Evolutionary conservation across 2,113 vertebrate genomes (phyloP).

Genomic region (Petromus typicus): DNA sequence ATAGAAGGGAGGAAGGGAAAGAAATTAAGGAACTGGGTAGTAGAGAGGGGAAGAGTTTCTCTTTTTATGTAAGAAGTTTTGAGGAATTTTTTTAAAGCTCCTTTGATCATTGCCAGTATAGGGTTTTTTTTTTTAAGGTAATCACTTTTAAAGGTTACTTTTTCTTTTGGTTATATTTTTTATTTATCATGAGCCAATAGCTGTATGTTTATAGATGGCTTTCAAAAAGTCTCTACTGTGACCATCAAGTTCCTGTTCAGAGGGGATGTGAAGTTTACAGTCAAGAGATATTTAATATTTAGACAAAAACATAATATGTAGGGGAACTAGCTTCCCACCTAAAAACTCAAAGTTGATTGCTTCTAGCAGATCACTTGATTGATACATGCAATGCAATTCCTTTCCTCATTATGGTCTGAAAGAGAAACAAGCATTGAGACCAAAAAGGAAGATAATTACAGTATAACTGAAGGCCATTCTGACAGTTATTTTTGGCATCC

Average conservation of each 20-base stretch:
- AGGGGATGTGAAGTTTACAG: slow-evolving; percentile 7
- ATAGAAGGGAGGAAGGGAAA: not conserved
- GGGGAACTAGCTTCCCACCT: not conserved
- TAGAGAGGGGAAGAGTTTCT: not conserved
- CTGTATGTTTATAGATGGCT: not conserved
- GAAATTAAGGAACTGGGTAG: not conserved
- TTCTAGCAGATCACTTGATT: not conserved
- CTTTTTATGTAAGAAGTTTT: slow-evolving; percentile 41
- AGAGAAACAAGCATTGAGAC: not conserved
- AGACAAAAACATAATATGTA: not conserved
- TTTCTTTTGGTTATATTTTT: not conserved
- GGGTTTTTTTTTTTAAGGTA: not conserved
- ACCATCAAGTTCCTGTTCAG: not conserved
- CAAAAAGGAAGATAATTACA: not conserved
- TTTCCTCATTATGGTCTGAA: not conserved
- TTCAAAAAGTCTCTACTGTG: not conserved
- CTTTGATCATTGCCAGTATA: not conserved
- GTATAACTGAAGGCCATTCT: slow-evolving; percentile 5
- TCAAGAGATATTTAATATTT: slow-evolving; percentile 3
- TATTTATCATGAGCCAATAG: not conserved
- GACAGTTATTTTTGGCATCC: not conserved
- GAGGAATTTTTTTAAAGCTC: not conserved
- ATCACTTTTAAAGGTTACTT: not conserved
- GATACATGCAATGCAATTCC: not conserved
- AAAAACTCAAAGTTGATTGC: slow-evolving; percentile 34